Evolutionary conservation across 2,888 invertebrate species (phyloP), one percentile per base, ranked within the genome.

Genomic region (Coremacera marginata): DNA sequence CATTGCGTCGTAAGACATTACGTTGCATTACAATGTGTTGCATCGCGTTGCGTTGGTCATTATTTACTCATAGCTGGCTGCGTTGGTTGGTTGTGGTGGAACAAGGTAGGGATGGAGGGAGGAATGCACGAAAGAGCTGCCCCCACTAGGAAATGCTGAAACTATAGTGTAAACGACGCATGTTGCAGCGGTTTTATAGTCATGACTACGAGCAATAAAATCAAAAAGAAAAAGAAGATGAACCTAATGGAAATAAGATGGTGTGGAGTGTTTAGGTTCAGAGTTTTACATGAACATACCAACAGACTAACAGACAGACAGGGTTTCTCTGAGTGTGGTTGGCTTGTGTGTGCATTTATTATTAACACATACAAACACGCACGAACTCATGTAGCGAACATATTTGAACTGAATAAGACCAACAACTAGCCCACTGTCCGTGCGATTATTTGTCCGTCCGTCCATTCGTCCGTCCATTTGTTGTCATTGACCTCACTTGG

Each of bases 401-500:
- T n/a, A 55, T n/a, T 22, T 11, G 19, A 55, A 22, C 55, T 22
- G 55, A 55, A 22, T 55, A n/a, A 14, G 14, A 22, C 8, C 57
- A 9, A 60, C 57, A 9, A 22, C 44, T 34, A 27, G n/a, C 31
- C 31, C 27, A 16, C 62, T 27, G 62, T 22, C 62, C 62, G 25
- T 27, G n/a, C 55, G 19, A 22, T 7, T 22, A 22, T 19, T 19
- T 31, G 63, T 51, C 51, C n/a, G 57, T 16, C n/a, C n/a, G 5
- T 31, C 31, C 31, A 31, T 31, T 31, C 31, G 31, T 31, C 14
- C 7, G 25, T 49, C 62, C 62, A 44, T 74, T 74, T 7, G 52
- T 74, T 74, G 74, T 55, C 74, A 74, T 67, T 74, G 74, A 74
- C 65, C 67, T 74, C 74, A 34, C 25, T 25, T n/a, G 51, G 44